These are phyloP conservation scores for Cyprinodon diabolis DNA, from an alignment of 2,797 vertebrate species.

Conservation along the genomic window DNA sequence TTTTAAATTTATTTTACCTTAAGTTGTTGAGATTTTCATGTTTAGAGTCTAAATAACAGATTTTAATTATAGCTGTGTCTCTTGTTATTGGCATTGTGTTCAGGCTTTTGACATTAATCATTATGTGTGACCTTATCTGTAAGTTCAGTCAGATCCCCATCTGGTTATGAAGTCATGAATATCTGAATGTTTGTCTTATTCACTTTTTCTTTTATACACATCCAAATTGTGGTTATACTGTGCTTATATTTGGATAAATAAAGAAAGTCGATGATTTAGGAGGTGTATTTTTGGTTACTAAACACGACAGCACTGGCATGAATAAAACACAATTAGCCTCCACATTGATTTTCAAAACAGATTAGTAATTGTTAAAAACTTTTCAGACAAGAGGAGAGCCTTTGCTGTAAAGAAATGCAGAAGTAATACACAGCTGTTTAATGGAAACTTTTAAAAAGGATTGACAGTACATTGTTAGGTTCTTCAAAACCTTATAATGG, in stretches of 20 bases:
- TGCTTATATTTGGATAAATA: not conserved
- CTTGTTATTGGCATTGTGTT: not conserved
- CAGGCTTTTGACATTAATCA: not conserved
- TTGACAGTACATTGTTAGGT: not conserved
- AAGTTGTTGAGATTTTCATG: not conserved
- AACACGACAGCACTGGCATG: not conserved
- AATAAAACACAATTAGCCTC: not conserved
- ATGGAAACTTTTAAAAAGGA: not conserved
- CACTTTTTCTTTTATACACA: not conserved
- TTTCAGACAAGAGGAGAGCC: not conserved
- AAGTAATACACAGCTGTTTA: not conserved
- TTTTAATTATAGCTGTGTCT: not conserved
- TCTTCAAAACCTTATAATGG: not conserved
- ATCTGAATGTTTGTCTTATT: not conserved
- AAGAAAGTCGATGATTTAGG: constrained; percentile 3
- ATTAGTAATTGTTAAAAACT: not conserved
- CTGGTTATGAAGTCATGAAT: constrained; percentile 7
- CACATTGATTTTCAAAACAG: not conserved
- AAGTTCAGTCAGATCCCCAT: not conserved
- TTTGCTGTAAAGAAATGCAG: not conserved
- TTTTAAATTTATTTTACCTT: no score
- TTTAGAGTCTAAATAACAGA: not conserved
- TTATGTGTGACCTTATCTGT: not conserved
- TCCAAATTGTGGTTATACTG: not conserved
- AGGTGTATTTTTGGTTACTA: not conserved